Evolutionary conservation across 2,888 invertebrate genomes (phyloP).

Genomic region (Hemaris fuciformis): DNA sequence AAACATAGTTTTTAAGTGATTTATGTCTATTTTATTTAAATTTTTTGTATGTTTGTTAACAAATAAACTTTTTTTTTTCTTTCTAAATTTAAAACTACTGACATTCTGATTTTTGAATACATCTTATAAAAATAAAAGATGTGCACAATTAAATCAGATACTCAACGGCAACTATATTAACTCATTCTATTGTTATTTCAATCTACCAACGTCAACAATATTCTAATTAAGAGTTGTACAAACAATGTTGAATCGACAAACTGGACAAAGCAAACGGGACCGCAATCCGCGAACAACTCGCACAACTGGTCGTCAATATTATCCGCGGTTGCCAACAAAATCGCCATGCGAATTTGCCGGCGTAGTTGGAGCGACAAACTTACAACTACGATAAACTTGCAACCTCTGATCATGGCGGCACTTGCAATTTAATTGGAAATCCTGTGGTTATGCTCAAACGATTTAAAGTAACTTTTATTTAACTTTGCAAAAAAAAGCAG

Average conservation of each 20-base stretch:
- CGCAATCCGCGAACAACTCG: not conserved
- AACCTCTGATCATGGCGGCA: not conserved
- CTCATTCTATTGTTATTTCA: too few relatives aligned
- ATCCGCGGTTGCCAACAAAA: not conserved
- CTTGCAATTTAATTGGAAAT: not conserved
- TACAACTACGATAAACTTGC: not conserved
- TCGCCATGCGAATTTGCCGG: not conserved
- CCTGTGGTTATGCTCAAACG: not conserved
- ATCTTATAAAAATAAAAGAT: too few relatives aligned
- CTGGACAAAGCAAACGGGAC: not conserved
- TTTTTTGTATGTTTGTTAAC: too few relatives aligned
- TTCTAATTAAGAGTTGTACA: not conserved
- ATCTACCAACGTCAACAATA: too few relatives aligned
- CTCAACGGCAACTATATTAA: too few relatives aligned
- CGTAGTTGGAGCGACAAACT: not conserved
- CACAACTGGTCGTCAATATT: not conserved
- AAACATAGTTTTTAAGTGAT: too few relatives aligned
- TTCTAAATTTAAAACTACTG: too few relatives aligned
- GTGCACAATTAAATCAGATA: too few relatives aligned
- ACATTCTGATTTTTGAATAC: too few relatives aligned
- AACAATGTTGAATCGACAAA: not conserved
- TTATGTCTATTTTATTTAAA: too few relatives aligned
- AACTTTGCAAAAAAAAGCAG: too few relatives aligned
- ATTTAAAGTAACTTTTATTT: not conserved
- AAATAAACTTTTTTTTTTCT: too few relatives aligned